phyloP scores from a whole-genome alignment of 1,140 invertebrate species.

The Pseudomyrmex gracilis region DNA sequence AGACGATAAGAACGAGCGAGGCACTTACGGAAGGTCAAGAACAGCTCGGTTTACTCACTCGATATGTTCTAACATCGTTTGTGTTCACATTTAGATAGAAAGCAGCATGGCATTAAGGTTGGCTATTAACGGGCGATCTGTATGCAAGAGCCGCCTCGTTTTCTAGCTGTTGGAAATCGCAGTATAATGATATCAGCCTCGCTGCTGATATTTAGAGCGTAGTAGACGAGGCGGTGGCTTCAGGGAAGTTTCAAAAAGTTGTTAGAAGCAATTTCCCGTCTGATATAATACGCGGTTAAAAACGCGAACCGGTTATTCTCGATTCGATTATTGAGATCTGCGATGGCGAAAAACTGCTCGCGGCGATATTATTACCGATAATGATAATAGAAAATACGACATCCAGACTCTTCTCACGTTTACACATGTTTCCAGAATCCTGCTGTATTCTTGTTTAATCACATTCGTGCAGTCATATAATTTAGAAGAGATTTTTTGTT shows the following conservation, averaged over 20 bases:
- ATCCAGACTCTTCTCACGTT: not conserved
- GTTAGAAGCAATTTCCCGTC: slow-evolving; percentile 23
- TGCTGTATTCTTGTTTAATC: not conserved
- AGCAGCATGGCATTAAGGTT: slow-evolving; percentile 42
- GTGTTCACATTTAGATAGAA: slow-evolving; percentile 51
- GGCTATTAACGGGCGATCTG: slow-evolving; percentile 53
- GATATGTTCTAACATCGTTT: slow-evolving; percentile 1
- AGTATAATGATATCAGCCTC: slow-evolving; percentile 44
- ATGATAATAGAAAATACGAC: not conserved
- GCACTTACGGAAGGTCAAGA: slow-evolving; percentile 6
- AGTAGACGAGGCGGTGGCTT: slow-evolving; percentile 40
- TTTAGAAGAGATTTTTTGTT: not conserved
- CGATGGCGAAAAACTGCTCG: not conserved
- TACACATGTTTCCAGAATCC: not conserved
- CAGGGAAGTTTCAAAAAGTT: slow-evolving; percentile 4
- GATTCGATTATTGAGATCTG: slow-evolving; percentile 14
- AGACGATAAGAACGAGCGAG: not conserved
- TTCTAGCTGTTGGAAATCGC: slow-evolving; percentile 59
- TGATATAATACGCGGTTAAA: not conserved
- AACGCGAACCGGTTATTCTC: slow-evolving; percentile 31
- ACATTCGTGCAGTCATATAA: not conserved
- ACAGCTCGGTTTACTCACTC: not conserved
- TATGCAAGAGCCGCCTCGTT: slow-evolving; percentile 60
- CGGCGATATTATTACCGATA: not conserved
- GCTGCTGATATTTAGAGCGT: slow-evolving; percentile 58